Evolutionary conservation across 2,888 invertebrate species (phyloP), one percentile per base, ranked within the genome.

Genomic region (Lasius platythorax): DNA sequence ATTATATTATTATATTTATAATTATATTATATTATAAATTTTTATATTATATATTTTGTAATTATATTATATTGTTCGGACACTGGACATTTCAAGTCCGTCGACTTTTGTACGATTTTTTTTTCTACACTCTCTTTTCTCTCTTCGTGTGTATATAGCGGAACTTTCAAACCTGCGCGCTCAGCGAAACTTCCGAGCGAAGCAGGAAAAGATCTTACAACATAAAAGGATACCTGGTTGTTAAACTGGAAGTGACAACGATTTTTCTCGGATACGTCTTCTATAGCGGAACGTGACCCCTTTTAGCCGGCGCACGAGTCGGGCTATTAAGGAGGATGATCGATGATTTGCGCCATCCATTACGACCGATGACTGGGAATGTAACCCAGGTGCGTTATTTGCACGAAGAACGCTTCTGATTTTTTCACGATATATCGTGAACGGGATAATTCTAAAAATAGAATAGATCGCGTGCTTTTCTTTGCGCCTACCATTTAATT

Each of bases 281-380:
- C 82, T 87, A 89, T 88, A 87, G 84, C 83, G 87, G 82, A 89
- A 87, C 87, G 82, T 82, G 87, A 85, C 87, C 89, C 87, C 85
- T 91, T 92, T 88, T 89, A 87, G 87, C 84, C 86, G 86, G 85
- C 82, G 79, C 84, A 73, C 76, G 76, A 81, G 85, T 81, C 84
- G 86, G 85, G 84, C 89, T 89, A 88, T 91, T 90, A 88, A 89
- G 86, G 83, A 87, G 92, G 89, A 93, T 94, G 93, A 94, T 94
- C 92, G 93, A 94, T 93, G 93, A 93, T 92, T 91, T 88, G 88
- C 83, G 87, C 87, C 84, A 89, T 88, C 88, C 88, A 88, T 89
- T 89, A 88, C 84, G 84, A 50, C 63, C 64, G 58, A 82, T 85
- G 89, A 82, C 88, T 85, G 85, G 88, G 86, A 84, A 89, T 86